Base-by-base conservation (phyloP, 2,888 invertebrate species). In the Siphlonurus alternatus region DNA sequence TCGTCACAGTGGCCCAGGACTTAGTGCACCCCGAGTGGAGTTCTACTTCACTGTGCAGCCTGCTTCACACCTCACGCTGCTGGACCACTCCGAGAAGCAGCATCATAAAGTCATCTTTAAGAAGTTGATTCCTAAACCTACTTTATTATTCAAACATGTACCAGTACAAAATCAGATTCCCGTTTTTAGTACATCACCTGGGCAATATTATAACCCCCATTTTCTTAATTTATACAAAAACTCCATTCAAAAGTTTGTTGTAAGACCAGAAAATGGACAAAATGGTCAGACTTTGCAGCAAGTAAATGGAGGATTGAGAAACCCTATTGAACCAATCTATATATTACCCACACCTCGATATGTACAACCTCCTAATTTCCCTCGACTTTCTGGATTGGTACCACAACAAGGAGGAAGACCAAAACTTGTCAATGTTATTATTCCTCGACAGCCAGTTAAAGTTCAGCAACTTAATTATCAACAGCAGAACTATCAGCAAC, bases 1-100 rank as follows among this genome's bases (percentile, higher is more conserved):
- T 63, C 76, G 86, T 56, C 87, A 87, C 72, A 78, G 82, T 64
- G 82, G 83, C 69, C 72, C 74, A 1, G 70, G 65, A 20, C 38
- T 61, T n/a, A 38, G 38, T 2, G 18, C 19, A 10, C 61, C 61
- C 25, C 23, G 38, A 24, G 19, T 61, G 23, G 61, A 61, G 22
- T 38, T 23, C 18, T 38, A 61, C 38, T 61, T 61, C 18, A 61
- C 25, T 10, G 25, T 61, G 10, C 15, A 19, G 38, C 61, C 61
- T 10, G 61, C 61, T 2, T 22, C 61, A 10, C 56, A 56, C 20
- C 5, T 56, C 5, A 10, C 19, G 15, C 7, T 56, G n/a, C 56
- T 56, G 5, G n/a, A n/a, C 7, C 56, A 56, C 56, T 3, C 22
- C 5, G 56, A 56, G n/a, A 56, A 56, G 20, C 38, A 38, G 38